These are phyloP conservation scores for Grantiella picta DNA, from an alignment of 2,113 vertebrate species.

Conservation along the genomic window DNA sequence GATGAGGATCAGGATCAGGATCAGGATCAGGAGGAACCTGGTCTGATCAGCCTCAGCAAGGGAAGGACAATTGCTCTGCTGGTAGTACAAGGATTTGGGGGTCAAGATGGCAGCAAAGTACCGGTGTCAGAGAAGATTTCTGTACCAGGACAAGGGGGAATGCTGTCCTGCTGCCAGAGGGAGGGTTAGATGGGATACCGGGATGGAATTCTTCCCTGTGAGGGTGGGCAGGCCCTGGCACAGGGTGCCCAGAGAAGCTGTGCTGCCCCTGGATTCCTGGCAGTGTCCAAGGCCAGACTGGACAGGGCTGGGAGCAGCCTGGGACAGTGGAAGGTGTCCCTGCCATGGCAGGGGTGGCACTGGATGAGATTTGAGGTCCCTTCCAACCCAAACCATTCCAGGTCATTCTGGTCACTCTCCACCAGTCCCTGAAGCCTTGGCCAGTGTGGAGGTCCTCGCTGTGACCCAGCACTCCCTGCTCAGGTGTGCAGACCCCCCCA, in stretches of 20 bases:
- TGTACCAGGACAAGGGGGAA: not conserved
- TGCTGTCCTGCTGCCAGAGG: not conserved
- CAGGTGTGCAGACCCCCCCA: not conserved
- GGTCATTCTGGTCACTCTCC: not conserved
- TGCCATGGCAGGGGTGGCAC: not conserved
- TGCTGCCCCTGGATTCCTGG: not conserved
- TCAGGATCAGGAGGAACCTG: not conserved
- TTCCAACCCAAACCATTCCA: not conserved
- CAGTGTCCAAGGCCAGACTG: fast-evolving
- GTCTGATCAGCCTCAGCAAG: not conserved
- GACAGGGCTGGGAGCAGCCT: not conserved
- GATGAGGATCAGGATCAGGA: not conserved
- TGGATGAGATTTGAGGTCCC: not conserved
- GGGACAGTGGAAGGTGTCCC: not conserved
- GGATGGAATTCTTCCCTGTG: fast-evolving
- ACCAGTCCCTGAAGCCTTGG: fast-evolving
- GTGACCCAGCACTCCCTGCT: not conserved
- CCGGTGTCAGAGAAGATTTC: not conserved
- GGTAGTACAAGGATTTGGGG: not conserved
- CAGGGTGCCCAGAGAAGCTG: not conserved
- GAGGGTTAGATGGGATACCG: fast-evolving
- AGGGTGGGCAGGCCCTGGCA: not conserved
- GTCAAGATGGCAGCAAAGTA: not conserved
- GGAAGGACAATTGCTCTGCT: not conserved
- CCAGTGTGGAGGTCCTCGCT: fast-evolving